phyloP scores from a whole-genome alignment of 2,797 vertebrate genomes.

The Manis pentadactyla region DNA sequence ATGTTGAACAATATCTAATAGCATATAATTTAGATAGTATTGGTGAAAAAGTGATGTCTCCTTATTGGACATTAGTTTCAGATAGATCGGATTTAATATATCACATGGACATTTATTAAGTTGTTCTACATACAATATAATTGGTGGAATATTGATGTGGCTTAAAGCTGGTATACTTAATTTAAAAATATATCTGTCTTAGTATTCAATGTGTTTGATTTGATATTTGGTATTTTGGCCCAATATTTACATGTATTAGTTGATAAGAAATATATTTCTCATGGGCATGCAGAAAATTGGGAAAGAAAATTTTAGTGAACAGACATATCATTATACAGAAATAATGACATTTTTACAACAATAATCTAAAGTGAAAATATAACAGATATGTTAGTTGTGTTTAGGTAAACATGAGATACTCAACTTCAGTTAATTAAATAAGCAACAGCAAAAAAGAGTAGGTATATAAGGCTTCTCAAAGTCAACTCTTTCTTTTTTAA shows the following conservation, averaged over 20 bases:
- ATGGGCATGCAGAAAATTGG: slow-evolving; percentile 28
- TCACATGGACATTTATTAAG: slow-evolving; percentile 43
- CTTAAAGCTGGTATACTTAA: slow-evolving; percentile 56
- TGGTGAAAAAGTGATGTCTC: slow-evolving; percentile 12
- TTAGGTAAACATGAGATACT: slow-evolving; percentile 53
- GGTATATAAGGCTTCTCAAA: background rate
- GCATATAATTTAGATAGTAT: background rate
- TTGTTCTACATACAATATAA: slow-evolving; percentile 15
- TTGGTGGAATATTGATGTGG: slow-evolving; percentile 59
- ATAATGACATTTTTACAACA: slow-evolving; percentile 66
- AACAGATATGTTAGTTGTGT: slow-evolving; percentile 36
- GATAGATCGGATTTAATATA: slow-evolving; percentile 58
- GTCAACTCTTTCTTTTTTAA: slow-evolving; percentile 25
- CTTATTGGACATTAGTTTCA: slow-evolving; percentile 45
- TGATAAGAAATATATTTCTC: slow-evolving; percentile 62
- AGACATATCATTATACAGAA: slow-evolving; percentile 51
- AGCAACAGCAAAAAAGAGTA: slow-evolving; percentile 27
- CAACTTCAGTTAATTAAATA: slow-evolving; percentile 61
- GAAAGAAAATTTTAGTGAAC: slow-evolving; percentile 58
- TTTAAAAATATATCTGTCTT: slow-evolving; percentile 66
- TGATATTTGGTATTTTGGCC: slow-evolving; percentile 56
- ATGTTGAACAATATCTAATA: slow-evolving; percentile 27
- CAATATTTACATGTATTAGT: slow-evolving; percentile 48
- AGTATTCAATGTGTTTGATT: slow-evolving; percentile 50
- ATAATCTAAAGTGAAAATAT: slow-evolving; percentile 61